Percentiles rank a stretch among this genome's conserved stretches.
phyloP scores from a whole-genome alignment of 2,797 vertebrate species.

The Limnodromus scolopaceus region DNA sequence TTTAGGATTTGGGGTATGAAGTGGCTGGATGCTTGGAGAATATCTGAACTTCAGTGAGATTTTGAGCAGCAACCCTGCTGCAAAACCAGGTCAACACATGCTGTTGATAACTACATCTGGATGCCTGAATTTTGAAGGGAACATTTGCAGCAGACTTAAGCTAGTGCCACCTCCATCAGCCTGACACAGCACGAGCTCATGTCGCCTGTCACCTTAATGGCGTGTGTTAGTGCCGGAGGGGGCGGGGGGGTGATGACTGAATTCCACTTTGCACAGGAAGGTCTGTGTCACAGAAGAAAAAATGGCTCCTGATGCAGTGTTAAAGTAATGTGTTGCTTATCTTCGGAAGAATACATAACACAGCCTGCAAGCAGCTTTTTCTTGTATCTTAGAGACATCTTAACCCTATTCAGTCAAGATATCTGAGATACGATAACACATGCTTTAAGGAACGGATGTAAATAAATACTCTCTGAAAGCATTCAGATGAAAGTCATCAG shows the following conservation, averaged over 20 bases:
- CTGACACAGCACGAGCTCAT: background rate
- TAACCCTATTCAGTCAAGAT: background rate
- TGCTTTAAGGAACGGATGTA: background rate
- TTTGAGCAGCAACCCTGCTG: background rate
- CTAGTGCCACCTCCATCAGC: background rate
- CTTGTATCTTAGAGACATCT: background rate
- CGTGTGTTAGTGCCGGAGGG: background rate
- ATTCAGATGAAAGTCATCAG: background rate
- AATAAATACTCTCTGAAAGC: background rate
- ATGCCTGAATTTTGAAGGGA: background rate
- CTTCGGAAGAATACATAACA: background rate
- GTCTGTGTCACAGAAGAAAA: background rate
- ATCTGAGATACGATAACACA: fast-evolving
- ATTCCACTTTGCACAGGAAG: background rate
- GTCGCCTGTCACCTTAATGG: background rate
- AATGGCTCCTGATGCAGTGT: background rate
- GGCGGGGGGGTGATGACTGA: too few relatives aligned
- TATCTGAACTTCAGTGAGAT: background rate
- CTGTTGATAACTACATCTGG: background rate
- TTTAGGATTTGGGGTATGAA: background rate
- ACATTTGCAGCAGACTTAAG: background rate
- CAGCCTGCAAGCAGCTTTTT: background rate
- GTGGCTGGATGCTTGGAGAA: background rate
- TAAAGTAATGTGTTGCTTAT: background rate
- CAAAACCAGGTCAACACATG: background rate